These are phyloP conservation scores for Pogonocichla stellata DNA, from an alignment of 2,113 vertebrate species.

Conservation along the genomic window DNA sequence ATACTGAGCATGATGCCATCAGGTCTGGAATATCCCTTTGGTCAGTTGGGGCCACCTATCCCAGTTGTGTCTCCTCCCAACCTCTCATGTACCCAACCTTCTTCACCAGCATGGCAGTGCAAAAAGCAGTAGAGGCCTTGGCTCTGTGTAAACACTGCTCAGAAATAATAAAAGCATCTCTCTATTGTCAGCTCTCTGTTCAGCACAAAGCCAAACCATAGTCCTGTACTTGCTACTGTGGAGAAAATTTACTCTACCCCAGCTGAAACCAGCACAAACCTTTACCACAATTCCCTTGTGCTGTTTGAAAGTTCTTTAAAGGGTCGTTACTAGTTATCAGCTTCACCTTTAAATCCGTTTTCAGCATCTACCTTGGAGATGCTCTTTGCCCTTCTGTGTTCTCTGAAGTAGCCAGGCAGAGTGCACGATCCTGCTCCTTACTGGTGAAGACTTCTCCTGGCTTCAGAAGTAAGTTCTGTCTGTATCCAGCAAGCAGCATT, in stretches of 20 bases:
- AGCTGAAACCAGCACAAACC: neutral
- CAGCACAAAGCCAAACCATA: neutral
- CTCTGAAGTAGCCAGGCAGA: slow-evolving; percentile 55
- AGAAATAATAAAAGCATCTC: neutral
- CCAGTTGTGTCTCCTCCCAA: neutral
- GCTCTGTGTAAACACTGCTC: neutral
- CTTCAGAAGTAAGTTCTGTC: slow-evolving; percentile 60
- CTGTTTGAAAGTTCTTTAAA: neutral
- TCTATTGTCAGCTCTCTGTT: neutral
- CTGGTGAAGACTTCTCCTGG: slow-evolving; percentile 59
- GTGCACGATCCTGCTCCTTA: neutral
- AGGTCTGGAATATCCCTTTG: neutral
- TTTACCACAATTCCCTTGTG: neutral
- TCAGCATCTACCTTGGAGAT: slow-evolving; percentile 43
- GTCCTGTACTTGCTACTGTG: neutral
- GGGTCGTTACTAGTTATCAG: neutral
- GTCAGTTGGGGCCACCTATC: neutral
- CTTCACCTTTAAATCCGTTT: neutral
- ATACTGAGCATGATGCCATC: neutral
- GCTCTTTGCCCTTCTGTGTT: slow-evolving; percentile 5
- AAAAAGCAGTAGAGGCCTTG: neutral
- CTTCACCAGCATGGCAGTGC: neutral
- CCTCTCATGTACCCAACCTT: neutral
- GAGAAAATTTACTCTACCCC: neutral
- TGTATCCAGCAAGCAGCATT: neutral